Evolutionary conservation across 2,888 invertebrate species (phyloP), one percentile per base, ranked within the genome.

Genomic region (Athrips mouffetella): DNA sequence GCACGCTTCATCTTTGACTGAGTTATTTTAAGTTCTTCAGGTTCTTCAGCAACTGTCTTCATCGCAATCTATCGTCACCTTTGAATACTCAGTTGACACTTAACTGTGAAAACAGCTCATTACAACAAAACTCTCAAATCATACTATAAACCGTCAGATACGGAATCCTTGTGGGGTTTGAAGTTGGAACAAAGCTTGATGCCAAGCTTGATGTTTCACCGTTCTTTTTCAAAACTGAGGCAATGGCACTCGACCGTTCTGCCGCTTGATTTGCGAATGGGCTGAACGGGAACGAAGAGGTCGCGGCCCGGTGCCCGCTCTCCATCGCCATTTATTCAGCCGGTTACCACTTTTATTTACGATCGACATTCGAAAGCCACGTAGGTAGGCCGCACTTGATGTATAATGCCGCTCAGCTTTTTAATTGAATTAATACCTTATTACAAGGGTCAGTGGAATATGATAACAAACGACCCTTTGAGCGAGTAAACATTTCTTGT

Each of bases 201-300:
- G n/a, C n/a, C n/a, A n/a, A n/a, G n/a, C n/a, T n/a, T n/a, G n/a
- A 21, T 37, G 21, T 37, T 37, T 37, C 37, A 37, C 37, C 11
- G 37, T 46, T 11, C 31, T 41, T 53, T 52, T 54, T 49, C 40
- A 55, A 57, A 53, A 42, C 49, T 18, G 30, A 41, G 51, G 45
- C 58, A 61, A 58, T 67, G 60, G 60, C 62, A 46, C 69, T 75
- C 52, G 55, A 65, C 48, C 55, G 18, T 59, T 66, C 55, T 53
- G 59, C 65, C 60, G 60, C 56, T 67, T 67, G 67, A 73, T 73
- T 74, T 72, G 64, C 62, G 65, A 69, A 70, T 63, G 58, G 60
- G 30, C 58, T 57, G 62, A n/a, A n/a, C n/a, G n/a, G n/a, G n/a
- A n/a, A n/a, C 70, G 55, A 63, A 74, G 70, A 62, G 65, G 52